Evolutionary conservation across 2,113 vertebrate species (phyloP).

Genomic region (Cepphus grylle): DNA sequence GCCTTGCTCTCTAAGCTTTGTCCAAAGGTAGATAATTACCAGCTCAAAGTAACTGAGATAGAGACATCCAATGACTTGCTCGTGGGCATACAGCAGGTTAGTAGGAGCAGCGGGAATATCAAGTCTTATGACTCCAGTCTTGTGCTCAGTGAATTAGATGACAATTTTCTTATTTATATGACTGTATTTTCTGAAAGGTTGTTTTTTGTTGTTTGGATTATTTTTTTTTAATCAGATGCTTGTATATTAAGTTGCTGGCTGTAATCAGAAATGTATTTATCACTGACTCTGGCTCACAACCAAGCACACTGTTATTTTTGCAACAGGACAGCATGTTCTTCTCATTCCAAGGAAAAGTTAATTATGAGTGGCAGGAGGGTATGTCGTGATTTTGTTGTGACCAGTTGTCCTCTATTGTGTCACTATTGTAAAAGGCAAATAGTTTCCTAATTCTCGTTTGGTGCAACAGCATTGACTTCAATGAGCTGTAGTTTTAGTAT

Average conservation of each 20-base stretch:
- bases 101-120: background rate
- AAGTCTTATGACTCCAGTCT: background rate
- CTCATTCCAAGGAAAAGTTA: slow-evolving; percentile 13
- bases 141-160: background rate
- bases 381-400: background rate
- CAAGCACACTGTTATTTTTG: slow-evolving; percentile 41
- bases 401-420: background rate
- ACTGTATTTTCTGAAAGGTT: background rate
- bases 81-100: background rate
- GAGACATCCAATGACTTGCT: background rate
- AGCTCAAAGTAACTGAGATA: background rate
- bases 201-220: background rate
- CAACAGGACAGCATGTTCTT: background rate
- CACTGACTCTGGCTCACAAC: slow-evolving; percentile 13
- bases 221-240: background rate
- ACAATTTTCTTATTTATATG: background rate
- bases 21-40: background rate
- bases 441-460: background rate
- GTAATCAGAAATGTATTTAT: slow-evolving; percentile 44
- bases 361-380: background rate
- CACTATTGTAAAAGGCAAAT: background rate
- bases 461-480: background rate
- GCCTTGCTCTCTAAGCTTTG: background rate
- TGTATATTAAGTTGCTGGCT: slow-evolving; percentile 29
- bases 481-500: background rate